Conservation (phyloP, 2,113 vertebrate species). For the Melanocharis versteri region DNA sequence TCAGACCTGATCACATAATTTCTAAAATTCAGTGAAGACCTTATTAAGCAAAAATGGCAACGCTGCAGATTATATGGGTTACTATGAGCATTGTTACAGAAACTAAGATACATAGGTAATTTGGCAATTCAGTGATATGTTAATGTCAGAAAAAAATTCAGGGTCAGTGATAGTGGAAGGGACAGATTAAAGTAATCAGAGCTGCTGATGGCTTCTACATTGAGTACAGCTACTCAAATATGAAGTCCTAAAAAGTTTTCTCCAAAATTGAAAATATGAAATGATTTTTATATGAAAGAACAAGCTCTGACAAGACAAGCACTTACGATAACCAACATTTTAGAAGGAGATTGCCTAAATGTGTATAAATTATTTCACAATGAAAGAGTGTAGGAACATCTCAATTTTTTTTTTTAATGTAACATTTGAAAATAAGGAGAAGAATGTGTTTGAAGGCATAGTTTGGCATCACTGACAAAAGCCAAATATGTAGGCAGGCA, state of each 20-base stretch:
- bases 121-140: background rate
- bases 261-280: background rate
- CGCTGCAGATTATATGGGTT: background rate
- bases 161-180: background rate
- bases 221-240: background rate
- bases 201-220: background rate
- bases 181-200: background rate
- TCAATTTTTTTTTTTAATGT: background rate
- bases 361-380: background rate
- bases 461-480: background rate
- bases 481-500: background rate
- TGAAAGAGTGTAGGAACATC: background rate
- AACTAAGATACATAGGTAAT: background rate
- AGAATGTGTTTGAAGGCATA: background rate
- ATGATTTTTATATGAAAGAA: background rate
- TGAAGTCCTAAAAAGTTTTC: background rate
- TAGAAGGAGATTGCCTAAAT: background rate
- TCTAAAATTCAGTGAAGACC: background rate
- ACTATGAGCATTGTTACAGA: background rate
- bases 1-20: background rate
- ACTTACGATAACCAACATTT: background rate
- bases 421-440: background rate
- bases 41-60: background rate
- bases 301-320: background rate
- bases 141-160: background rate